Evolutionary conservation across 1,140 invertebrate species (phyloP), one percentile per base, ranked within the genome.

Genomic region (Bilobella aurantiaca): DNA sequence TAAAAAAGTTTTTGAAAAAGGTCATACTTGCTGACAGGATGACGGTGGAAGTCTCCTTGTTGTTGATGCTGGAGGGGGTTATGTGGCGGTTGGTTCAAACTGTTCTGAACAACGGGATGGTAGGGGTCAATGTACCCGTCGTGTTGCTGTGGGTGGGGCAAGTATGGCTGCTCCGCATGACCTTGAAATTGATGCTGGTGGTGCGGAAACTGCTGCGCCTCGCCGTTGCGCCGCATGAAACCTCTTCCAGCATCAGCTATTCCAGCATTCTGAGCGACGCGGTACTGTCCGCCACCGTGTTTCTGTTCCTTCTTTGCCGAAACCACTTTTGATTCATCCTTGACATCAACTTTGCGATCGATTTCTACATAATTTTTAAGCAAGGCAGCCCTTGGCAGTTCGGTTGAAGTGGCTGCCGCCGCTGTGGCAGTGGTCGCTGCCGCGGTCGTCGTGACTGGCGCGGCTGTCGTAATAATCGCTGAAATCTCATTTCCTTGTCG

Each of bases 21-120:
- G 28, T 34, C 58, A 59, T 59, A 59, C 58, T 59, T 59, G 5
- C 25, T 59, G 12, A 25, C 5, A 59, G 58, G 58, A 29, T 31
- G 58, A 18, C 23, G 18, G 8, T 59, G 14, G 8, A 28, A 46
- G 5, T 28, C 47, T 34, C 37, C 28, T 21, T 65, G 58, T 16
- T 65, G 53, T 2, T 28, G 30, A 2, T 37, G 56, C 3, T 32
- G 27, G 21, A 56, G 46, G 3, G 53, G 23, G 31, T 28, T 23
- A 16, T 47, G 62, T 14, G 27, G 46, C 2, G 49, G 46, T 57
- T 47, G 62, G 23, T 64, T 49, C 2, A 64, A 3, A 28, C 28
- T 28, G 42, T 64, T 12, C 49, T 53, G 49, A n/a, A 42, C 37
- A n/a, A 42, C n/a, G 49, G 21, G 49, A 23, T 8, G 8, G 49